Percentiles rank a stretch among this genome's conserved stretches.
Conservation (phyloP, 2,888 invertebrate genomes). For the Tiphia femorata region DNA sequence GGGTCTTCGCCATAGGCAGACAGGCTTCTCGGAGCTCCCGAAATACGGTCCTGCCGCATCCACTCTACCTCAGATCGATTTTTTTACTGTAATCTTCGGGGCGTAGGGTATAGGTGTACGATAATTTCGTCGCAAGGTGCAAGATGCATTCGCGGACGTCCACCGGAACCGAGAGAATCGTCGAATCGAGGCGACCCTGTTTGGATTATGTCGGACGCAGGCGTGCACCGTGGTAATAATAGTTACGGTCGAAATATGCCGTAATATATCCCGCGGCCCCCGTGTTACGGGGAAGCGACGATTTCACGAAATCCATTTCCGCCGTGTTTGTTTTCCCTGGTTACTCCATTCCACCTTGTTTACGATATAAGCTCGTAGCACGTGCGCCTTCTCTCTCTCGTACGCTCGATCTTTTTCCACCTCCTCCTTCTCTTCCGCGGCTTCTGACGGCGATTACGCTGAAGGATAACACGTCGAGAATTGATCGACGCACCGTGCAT, state of each 20-base stretch:
- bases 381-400: neutral
- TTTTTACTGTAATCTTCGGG: too few species aligned
- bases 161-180: too few species aligned
- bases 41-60: conserved; percentile 39
- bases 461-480: conserved; percentile 30
- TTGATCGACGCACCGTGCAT: conserved; percentile 27
- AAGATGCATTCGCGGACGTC: too few species aligned
- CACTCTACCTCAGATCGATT: conserved; percentile 26
- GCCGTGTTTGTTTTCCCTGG: conserved; percentile 15
- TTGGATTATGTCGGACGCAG: too few species aligned
- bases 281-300: neutral
- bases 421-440: neutral
- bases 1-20: conserved; percentile 29
- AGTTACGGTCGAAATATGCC: too few species aligned
- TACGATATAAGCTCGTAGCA: conserved; percentile 2
- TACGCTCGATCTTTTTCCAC: neutral
- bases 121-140: too few species aligned
- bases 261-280: neutral
- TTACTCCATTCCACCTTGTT: conserved; percentile 4
- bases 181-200: too few species aligned
- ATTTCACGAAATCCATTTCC: conserved; percentile 19
- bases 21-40: conserved; percentile 52
- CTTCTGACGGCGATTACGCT: conserved; percentile 15
- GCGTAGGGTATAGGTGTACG: too few species aligned
- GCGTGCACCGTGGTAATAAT: too few species aligned